Evolutionary conservation across 2,797 vertebrate genomes (phyloP), one percentile per base, ranked within the genome.

Genomic region (Sciurus vulgaris): DNA sequence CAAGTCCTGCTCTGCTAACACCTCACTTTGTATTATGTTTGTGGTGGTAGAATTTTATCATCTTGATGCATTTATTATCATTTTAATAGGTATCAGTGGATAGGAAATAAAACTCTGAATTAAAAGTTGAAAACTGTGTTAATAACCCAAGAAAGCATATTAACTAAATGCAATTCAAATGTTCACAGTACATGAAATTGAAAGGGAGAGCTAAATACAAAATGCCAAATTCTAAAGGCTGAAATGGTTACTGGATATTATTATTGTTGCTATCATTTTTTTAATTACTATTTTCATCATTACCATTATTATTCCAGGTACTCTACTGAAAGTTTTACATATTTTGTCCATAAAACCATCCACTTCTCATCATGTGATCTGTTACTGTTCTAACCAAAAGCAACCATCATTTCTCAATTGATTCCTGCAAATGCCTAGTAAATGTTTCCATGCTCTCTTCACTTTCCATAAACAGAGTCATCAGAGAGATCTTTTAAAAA

Each of bases 21-120:
- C 81, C 20, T 56, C 35, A 76, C 10, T 69, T 67, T 86, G 49
- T 77, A 38, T 83, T 69, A 87, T 78, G 28, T n/a, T 54, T 63
- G 35, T 41, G 30, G 5, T 44, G 87, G 30, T 79, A 78, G 12
- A 24, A 76, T 78, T 92, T 38, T 38, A 30, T 79, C 6, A 28
- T 83, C 67, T 88, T 85, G 11, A 89, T 85, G 54, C 41, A 77
- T 77, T 89, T 91, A 93, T 51, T 4, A 26, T 81, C 38, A 85
- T 86, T 69, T 74, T 88, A 72, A 65, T 59, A 13, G 7, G 15
- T 44, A 85, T 76, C 11, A 41, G 44, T 35, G 51, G 26, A 41
- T 33, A 70, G 11, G 26, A 76, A 30, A 56, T 59, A 72, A 85
- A 88, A 73, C 17, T 49, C 77, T 44, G 69, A 88, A 85, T 93